Conservation (phyloP, 2,113 vertebrate species). For the Leptobrachium leishanense region DNA sequence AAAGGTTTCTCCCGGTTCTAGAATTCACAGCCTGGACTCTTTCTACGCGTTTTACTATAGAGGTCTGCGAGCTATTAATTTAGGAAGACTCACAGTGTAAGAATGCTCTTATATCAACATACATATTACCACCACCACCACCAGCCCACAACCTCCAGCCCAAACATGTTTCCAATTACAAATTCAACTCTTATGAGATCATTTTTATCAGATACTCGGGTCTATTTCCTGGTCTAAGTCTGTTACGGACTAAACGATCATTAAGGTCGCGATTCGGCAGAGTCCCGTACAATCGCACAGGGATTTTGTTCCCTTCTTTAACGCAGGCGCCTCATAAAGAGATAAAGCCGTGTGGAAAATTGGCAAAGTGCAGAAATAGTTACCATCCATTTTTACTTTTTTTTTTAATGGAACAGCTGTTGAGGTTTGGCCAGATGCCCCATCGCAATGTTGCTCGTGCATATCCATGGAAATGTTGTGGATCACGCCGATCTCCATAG, state of each 20-base stretch:
- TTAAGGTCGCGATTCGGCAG: slow-evolving; percentile 3
- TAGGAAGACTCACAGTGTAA: slow-evolving; percentile 44
- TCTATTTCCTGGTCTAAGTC: slow-evolving; percentile 31
- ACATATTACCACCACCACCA: not conserved
- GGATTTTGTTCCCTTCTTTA: slow-evolving; percentile 29
- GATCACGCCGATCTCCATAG: slow-evolving; percentile 22
- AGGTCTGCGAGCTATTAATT: slow-evolving; percentile 45
- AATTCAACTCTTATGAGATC: slow-evolving; percentile 40
- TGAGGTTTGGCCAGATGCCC: slow-evolving; percentile 36
- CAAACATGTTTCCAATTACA: slow-evolving; percentile 43
- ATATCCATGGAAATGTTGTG: slow-evolving; percentile 46
- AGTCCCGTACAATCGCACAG: slow-evolving; percentile 24
- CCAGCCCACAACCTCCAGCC: slow-evolving; percentile 14
- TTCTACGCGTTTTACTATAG: slow-evolving; percentile 11
- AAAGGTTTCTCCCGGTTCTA: slow-evolving; percentile 16
- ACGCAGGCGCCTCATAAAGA: slow-evolving; percentile 41
- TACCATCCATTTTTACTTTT: slow-evolving; percentile 55
- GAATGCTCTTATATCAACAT: slow-evolving; percentile 48
- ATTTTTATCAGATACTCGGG: slow-evolving; percentile 47
- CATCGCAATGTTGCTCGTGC: slow-evolving; percentile 40
- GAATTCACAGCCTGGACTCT: slow-evolving; percentile 3
- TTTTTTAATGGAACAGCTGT: slow-evolving; percentile 56
- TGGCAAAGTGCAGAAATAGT: slow-evolving; percentile 56
- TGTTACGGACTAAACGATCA: not conserved
- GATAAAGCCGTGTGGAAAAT: slow-evolving; percentile 60